Conservation (phyloP, 2,797 vertebrate genomes). For the Danio aesculapii region DNA sequence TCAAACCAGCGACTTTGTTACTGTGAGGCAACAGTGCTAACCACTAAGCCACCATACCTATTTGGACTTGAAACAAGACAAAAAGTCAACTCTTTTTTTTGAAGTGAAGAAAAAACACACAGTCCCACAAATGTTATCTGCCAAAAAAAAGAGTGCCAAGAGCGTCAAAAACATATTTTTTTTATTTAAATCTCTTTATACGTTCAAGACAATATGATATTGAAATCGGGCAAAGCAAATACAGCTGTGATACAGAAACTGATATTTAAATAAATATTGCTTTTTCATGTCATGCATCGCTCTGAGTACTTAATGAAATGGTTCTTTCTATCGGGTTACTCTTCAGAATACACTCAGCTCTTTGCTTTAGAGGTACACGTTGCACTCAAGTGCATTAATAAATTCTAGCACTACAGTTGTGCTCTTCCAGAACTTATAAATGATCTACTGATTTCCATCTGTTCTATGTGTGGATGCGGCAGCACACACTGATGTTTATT, state of each 20-base stretch:
- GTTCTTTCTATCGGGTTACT: neutral
- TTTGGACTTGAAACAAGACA: too few species aligned
- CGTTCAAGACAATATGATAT: conserved; percentile 8
- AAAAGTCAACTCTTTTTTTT: too few species aligned
- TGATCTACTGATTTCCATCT: conserved; percentile 9
- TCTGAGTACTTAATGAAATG: neutral
- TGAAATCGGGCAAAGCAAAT: conserved; percentile 19
- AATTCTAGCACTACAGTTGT: neutral
- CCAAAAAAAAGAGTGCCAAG: neutral
- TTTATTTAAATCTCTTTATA: conserved; percentile 32
- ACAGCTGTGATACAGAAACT: neutral
- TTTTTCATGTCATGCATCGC: conserved; percentile 1
- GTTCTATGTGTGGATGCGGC: neutral
- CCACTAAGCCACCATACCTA: too few species aligned
- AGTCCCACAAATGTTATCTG: neutral
- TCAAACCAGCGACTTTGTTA: too few species aligned
- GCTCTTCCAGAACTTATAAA: neutral
- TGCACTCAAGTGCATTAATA: too few species aligned
- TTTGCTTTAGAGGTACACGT: neutral
- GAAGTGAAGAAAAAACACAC: neutral
- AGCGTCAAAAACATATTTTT: conserved; percentile 8
- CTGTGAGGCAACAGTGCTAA: too few species aligned
- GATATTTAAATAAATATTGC: conserved; percentile 9
- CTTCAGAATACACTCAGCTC: neutral
- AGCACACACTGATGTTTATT: neutral